These are phyloP conservation scores for Melinaea marsaeus DNA, from an alignment of 2,888 invertebrate species.

Conservation along the genomic window DNA sequence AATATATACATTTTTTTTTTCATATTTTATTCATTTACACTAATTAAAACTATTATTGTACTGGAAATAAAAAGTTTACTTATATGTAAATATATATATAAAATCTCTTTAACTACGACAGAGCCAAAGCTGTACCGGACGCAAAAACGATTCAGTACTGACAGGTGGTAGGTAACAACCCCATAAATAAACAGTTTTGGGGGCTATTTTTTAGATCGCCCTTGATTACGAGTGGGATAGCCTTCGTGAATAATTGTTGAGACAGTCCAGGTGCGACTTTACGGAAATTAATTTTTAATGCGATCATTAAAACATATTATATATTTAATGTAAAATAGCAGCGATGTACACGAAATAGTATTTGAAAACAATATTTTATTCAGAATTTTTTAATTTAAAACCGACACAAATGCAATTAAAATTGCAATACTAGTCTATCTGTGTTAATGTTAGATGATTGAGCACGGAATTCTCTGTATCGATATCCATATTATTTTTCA, in stretches of 20 bases:
- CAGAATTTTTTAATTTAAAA: too few species aligned
- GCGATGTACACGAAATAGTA: neutral
- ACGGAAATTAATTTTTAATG: neutral
- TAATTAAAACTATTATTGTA: too few species aligned
- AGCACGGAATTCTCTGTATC: too few species aligned
- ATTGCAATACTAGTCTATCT: too few species aligned
- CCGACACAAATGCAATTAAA: too few species aligned
- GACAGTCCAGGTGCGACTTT: neutral
- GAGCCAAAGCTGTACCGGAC: neutral
- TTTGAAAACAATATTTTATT: too few species aligned
- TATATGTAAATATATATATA: neutral
- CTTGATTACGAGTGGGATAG: neutral
- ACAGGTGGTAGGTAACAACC: slow-evolving; percentile 2
- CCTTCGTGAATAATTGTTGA: neutral
- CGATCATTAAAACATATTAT: neutral
- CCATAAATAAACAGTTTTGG: slow-evolving; percentile 6
- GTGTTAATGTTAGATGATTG: too few species aligned
- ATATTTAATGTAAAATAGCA: neutral
- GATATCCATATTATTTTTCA: neutral
- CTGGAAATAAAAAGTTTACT: too few species aligned
- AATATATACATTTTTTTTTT: too few species aligned
- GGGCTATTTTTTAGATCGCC: slow-evolving; percentile 4
- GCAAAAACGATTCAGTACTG: slow-evolving; percentile 1
- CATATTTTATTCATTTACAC: too few species aligned
- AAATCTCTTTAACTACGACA: neutral